These are phyloP conservation scores for Etheostoma spectabile DNA, from an alignment of 2,113 vertebrate species.

Conservation along the genomic window DNA sequence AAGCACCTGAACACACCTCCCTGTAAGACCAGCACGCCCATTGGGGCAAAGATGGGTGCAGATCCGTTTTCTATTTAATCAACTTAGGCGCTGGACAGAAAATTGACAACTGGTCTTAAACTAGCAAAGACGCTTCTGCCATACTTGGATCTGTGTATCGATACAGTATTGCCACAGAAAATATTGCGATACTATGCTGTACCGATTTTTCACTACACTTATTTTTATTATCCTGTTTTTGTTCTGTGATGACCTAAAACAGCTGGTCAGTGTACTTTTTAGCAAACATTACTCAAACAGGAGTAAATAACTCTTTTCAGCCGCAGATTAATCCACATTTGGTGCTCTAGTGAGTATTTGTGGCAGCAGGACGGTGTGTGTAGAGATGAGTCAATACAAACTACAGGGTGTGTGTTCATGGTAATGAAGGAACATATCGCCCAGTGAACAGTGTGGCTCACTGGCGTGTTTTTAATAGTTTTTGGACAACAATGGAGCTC, in stretches of 20 bases:
- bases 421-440: neutral
- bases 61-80: too few relatives aligned
- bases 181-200: too few relatives aligned
- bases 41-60: too few relatives aligned
- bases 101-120: too few relatives aligned
- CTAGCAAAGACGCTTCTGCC: too few relatives aligned
- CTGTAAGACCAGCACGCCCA: too few relatives aligned
- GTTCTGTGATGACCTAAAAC: neutral
- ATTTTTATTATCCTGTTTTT: too few relatives aligned
- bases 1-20: too few relatives aligned
- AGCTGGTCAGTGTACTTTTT: neutral
- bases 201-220: too few relatives aligned
- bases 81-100: too few relatives aligned
- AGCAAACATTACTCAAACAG: neutral
- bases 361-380: neutral
- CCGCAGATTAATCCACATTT: neutral
- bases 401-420: neutral
- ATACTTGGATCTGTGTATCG: too few relatives aligned
- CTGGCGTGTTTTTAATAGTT: neutral
- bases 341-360: neutral
- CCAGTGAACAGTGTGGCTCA: neutral
- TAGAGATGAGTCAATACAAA: neutral
- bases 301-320: neutral
- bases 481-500: neutral
- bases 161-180: too few relatives aligned